Percentiles rank a stretch among this genome's conserved stretches.
phyloP scores from a whole-genome alignment of 2,113 vertebrate genomes.

The Chroicocephalus ridibundus region DNA sequence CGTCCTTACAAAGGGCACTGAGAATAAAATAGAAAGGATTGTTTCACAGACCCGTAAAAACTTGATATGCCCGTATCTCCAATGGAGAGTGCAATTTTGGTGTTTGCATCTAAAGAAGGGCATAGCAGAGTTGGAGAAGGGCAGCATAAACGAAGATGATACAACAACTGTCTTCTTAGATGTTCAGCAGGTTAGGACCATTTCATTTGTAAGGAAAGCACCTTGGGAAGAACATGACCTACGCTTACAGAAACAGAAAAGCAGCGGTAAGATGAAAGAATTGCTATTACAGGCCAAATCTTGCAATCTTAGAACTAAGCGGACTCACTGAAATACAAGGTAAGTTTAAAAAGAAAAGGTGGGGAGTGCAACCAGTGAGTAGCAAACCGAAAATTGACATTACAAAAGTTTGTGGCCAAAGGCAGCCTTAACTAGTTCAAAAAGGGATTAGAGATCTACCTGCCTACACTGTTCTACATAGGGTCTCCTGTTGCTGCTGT shows the following conservation, averaged over 20 bases:
- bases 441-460: not conserved
- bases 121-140: not conserved
- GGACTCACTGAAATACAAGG: not conserved
- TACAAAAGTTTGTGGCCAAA: not conserved
- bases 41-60: not conserved
- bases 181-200: not conserved
- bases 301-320: not conserved
- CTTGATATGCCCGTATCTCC: not conserved
- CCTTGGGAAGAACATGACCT: not conserved
- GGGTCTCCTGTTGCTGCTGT: not conserved
- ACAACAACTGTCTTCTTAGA: not conserved
- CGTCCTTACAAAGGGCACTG: not conserved
- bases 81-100: not conserved
- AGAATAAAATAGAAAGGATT: not conserved
- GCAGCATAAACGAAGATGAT: not conserved
- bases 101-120: not conserved
- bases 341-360: not conserved
- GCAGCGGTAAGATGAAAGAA: not conserved
- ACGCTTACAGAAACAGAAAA: not conserved
- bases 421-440: not conserved
- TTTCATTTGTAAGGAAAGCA: not conserved
- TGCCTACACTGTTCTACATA: not conserved
- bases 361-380: not conserved
- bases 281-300: not conserved
- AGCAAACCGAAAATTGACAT: not conserved